These are phyloP conservation scores for Amniataba percoides DNA, from an alignment of 2,797 vertebrate species.

Conservation along the genomic window DNA sequence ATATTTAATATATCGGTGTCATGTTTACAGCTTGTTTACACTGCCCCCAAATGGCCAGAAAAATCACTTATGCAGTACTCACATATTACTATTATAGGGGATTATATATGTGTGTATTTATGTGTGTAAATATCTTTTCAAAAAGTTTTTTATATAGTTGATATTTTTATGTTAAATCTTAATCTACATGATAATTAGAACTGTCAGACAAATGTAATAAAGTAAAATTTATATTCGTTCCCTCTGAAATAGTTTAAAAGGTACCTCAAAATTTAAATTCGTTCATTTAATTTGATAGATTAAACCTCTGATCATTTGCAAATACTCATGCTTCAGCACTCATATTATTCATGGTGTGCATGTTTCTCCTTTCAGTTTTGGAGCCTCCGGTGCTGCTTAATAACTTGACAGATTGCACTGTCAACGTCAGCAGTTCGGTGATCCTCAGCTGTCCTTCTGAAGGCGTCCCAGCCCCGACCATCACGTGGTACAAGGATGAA, in stretches of 20 bases:
- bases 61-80: neutral
- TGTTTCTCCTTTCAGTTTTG: conserved; percentile 84
- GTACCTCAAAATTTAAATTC: no score
- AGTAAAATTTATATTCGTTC: no score
- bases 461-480: conserved; percentile 88
- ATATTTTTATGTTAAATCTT: neutral
- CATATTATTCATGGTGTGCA: neutral
- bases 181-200: neutral
- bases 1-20: neutral
- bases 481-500: conserved; percentile 95
- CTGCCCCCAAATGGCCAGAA: neutral
- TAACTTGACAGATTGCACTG: conserved; percentile 88
- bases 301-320: neutral
- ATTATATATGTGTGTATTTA: no score
- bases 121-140: no score
- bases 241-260: no score
- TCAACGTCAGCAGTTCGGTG: conserved; percentile 91
- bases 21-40: neutral
- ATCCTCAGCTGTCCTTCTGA: conserved; percentile 86
- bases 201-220: no score
- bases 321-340: neutral
- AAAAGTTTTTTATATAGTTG: no score
- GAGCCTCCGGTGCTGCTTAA: conserved; percentile 88
- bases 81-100: no score
- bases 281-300: neutral